These are phyloP conservation scores for Drosophila neonasuta DNA, from an alignment of 2,888 invertebrate genomes.

Conservation along the genomic window DNA sequence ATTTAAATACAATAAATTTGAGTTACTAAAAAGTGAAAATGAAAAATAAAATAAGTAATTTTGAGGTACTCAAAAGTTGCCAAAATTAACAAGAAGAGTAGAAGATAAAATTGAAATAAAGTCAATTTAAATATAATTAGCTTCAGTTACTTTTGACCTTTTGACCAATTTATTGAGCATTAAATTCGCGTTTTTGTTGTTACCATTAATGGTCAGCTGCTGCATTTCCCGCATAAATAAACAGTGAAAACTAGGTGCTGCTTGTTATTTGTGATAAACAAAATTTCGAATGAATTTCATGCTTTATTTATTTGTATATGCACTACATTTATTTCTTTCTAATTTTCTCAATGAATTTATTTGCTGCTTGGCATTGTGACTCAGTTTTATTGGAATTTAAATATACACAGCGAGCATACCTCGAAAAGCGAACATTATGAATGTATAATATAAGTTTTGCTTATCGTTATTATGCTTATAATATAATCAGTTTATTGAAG, in stretches of 20 bases:
- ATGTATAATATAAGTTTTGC: neutral
- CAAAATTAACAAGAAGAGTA: too few species aligned
- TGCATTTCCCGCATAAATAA: conserved; percentile 18
- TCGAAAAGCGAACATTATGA: neutral
- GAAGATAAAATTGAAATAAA: too few species aligned
- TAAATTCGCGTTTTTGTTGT: neutral
- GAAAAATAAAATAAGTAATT: too few species aligned
- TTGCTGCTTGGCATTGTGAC: conserved; percentile 34
- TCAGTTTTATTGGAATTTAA: conserved; percentile 51
- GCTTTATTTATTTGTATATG: conserved; percentile 3
- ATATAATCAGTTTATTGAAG: conserved; percentile 5
- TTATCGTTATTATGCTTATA: conserved; percentile 16
- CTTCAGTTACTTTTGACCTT: neutral
- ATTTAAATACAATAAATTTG: too few species aligned
- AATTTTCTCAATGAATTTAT: conserved; percentile 50
- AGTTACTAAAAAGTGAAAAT: too few species aligned
- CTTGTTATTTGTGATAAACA: neutral
- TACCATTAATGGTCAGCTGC: neutral
- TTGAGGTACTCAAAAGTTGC: too few species aligned
- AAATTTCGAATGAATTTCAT: conserved; percentile 13
- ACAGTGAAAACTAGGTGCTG: neutral
- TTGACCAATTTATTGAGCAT: neutral
- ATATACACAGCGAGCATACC: conserved; percentile 10
- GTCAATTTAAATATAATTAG: too few species aligned
- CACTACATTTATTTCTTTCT: conserved; percentile 14